Base-by-base conservation (phyloP, 2,797 vertebrate species). In the Loris lydekkerianus region DNA sequence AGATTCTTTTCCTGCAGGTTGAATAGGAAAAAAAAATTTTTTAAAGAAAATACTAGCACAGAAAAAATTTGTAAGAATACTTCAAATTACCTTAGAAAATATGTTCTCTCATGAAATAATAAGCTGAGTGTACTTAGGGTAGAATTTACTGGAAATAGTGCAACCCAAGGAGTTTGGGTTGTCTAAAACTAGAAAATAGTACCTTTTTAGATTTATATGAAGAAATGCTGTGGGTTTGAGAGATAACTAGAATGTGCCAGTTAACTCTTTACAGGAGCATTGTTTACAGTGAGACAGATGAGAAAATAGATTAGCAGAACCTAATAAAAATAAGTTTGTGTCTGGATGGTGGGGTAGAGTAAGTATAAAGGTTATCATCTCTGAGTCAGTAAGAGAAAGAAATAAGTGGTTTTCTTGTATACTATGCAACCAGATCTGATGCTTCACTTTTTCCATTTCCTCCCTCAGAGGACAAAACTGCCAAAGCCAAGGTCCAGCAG, bases 401-500 rank as follows among this genome's bases (percentile, higher is more conserved):
- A 72, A 60, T 61, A 15, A n/a, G 65, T 67, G 67, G 37, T n/a
- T 83, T 92, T 73, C 87, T 90, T 63, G 8, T 69, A 27, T 9
- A 4, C 40, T 27, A 1, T 49, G 18, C 15, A 7, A 11, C 43
- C 49, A 85, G 34, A 77, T 60, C 67, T 72, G 25, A 37, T 65
- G 65, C 65, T 63, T 96, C 70, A 46, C 21, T 73, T 73, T 93
- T 95, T 91, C 86, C 25, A 0, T 93, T 86, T 92, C 65, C 43
- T 75, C 43, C 21, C 58, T 91, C 94, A 98, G 98, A 98, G 83
- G 91, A 95, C 91, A 98, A 98, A 97, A 96, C 95, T 46, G 60
- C 96, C 72, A 96, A 97, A 89, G 95, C 97, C 1, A 82, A 60
- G 80, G 67, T 86, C 91, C 98, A 97, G 9, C 76, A 96, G 93